Conservation (phyloP, 2,113 vertebrate genomes). For the Laterallus jamaicensis region DNA sequence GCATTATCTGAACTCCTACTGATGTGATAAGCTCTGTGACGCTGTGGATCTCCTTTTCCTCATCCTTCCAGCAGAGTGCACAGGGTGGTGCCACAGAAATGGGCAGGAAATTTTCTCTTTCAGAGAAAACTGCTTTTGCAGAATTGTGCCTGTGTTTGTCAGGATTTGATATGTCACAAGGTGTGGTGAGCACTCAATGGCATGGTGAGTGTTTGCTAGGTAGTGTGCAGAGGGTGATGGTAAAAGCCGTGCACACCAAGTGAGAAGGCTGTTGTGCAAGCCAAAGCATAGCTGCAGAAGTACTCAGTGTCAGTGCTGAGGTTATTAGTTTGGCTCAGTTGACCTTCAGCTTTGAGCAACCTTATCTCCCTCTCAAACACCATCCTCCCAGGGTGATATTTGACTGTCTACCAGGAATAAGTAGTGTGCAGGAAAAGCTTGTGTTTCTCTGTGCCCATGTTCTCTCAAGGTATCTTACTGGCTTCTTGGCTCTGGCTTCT, state of each 20-base stretch:
- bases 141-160: not conserved
- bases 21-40: not conserved
- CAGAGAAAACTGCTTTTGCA: not conserved
- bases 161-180: not conserved
- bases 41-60: not conserved
- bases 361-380: not conserved
- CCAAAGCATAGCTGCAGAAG: accelerated
- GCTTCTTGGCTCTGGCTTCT: not conserved
- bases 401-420: not conserved
- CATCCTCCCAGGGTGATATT: not conserved
- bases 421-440: not conserved
- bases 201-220: not conserved
- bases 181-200: not conserved
- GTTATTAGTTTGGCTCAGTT: not conserved
- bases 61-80: not conserved
- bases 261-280: not conserved
- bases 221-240: not conserved
- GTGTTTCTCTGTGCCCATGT: not conserved
- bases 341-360: not conserved
- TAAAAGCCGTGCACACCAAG: not conserved
- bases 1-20: not conserved
- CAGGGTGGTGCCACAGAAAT: not conserved
- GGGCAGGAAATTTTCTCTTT: not conserved
- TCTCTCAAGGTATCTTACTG: not conserved
- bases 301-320: not conserved